These are phyloP conservation scores for Pyrgus malvae DNA, from an alignment of 2,888 invertebrate species.

Conservation along the genomic window DNA sequence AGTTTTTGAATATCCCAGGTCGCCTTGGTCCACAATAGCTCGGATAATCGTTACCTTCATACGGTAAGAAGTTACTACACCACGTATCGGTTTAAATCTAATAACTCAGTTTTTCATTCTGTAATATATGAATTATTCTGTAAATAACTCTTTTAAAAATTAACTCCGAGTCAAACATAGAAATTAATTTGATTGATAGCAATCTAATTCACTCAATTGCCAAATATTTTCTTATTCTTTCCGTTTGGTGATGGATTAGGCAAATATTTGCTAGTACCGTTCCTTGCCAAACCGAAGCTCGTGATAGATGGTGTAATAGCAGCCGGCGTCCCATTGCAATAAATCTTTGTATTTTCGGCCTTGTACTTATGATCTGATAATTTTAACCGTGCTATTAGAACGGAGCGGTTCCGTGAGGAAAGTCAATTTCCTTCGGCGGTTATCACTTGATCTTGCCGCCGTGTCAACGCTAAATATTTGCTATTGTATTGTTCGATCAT, in stretches of 20 bases:
- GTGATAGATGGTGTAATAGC: slow-evolving; percentile 29
- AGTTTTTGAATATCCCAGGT: no score
- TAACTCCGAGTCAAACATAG: background rate
- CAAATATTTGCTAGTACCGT: slow-evolving; percentile 36
- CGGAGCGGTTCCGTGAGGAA: slow-evolving; percentile 51
- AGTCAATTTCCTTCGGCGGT: slow-evolving; percentile 49
- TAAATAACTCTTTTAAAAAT: no score
- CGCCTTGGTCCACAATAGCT: no score
- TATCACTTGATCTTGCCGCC: slow-evolving; percentile 51
- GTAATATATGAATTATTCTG: no score
- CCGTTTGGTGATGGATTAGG: slow-evolving; percentile 23
- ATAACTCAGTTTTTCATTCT: no score
- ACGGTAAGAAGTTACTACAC: no score
- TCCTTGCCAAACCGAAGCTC: slow-evolving; percentile 16
- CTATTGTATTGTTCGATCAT: background rate
- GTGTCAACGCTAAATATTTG: slow-evolving; percentile 30
- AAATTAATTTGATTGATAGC: slow-evolving; percentile 32
- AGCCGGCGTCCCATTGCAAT: slow-evolving; percentile 30
- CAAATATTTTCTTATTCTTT: slow-evolving; percentile 26
- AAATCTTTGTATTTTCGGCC: slow-evolving; percentile 43
- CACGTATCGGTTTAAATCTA: no score
- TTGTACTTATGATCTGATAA: slow-evolving; percentile 49
- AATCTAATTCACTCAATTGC: slow-evolving; percentile 24
- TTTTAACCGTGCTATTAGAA: slow-evolving; percentile 38
- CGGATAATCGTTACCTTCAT: no score